These are phyloP conservation scores for Ceyx erithaca DNA, from an alignment of 2,797 vertebrate genomes.

Conservation along the genomic window DNA sequence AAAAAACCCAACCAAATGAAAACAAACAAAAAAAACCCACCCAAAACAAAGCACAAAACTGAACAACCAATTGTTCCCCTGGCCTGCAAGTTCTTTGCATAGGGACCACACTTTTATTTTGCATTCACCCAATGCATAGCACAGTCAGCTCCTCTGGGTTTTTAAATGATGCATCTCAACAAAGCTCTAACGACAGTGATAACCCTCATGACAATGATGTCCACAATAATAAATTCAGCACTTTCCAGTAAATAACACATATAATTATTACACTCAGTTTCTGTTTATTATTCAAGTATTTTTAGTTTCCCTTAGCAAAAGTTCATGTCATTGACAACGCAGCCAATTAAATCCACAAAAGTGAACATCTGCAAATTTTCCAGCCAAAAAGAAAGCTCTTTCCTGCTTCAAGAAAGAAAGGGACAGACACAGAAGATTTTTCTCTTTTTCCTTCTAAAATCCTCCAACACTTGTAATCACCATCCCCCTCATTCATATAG, in stretches of 20 bases:
- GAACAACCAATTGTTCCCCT: neutral
- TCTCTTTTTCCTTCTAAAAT: neutral
- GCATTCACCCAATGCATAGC: neutral
- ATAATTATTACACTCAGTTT: conserved; percentile 27
- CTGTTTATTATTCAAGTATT: conserved; percentile 54
- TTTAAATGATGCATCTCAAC: neutral
- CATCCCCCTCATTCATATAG: neutral
- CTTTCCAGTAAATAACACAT: conserved; percentile 33
- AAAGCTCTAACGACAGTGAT: neutral
- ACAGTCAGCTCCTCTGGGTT: neutral
- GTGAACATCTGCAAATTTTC: conserved; percentile 12
- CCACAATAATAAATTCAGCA: conserved; percentile 23
- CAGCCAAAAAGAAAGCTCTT: neutral
- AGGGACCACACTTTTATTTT: neutral
- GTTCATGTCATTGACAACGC: conserved; percentile 34
- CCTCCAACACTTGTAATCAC: neutral
- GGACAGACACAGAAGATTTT: neutral
- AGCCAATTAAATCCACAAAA: conserved; percentile 32
- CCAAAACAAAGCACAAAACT: neutral
- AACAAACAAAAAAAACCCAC: too few relatives aligned
- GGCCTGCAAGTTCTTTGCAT: neutral
- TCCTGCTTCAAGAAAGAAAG: neutral
- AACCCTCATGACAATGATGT: conserved; percentile 19
- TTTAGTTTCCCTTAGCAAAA: conserved; percentile 46
- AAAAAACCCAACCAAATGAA: neutral